Percentiles rank a stretch among this genome's conserved stretches.
Evolutionary conservation across 2,797 vertebrate genomes (phyloP).

Genomic region (Aselliscus stoliczkanus): DNA sequence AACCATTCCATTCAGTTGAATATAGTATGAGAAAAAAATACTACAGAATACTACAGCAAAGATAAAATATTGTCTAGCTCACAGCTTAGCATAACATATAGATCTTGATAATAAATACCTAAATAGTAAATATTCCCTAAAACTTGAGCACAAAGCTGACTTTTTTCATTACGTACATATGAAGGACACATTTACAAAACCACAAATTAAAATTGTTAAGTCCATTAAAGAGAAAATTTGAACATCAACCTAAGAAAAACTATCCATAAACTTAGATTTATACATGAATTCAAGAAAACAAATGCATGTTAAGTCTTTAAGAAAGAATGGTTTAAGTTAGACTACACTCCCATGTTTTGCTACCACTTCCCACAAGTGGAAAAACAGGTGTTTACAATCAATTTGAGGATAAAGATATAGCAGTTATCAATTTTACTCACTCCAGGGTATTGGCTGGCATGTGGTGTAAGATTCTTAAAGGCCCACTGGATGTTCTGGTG

Average conservation of each 20-base stretch:
- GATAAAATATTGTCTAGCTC: neutral
- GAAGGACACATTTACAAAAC: constrained; percentile 13
- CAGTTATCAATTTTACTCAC: constrained; percentile 79
- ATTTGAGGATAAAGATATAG: constrained; percentile 32
- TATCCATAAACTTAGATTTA: neutral
- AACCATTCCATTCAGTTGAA: neutral
- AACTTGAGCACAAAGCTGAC: neutral
- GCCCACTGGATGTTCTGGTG: constrained; percentile 99
- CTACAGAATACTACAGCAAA: neutral
- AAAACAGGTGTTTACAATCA: constrained; percentile 23
- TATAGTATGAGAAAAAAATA: neutral
- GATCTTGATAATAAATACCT: neutral
- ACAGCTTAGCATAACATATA: neutral
- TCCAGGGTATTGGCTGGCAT: constrained; percentile 99
- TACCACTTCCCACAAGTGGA: neutral
- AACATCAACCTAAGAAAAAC: constrained; percentile 30
- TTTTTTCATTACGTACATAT: constrained; percentile 32
- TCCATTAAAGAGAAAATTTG: neutral
- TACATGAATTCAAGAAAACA: neutral
- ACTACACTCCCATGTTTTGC: neutral
- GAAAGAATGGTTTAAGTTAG: neutral
- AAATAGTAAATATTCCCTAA: constrained; percentile 25
- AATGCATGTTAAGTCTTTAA: neutral
- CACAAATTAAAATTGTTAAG: neutral
- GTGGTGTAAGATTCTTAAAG: constrained; percentile 98